Evolutionary conservation across 2,888 invertebrate genomes (phyloP), one percentile per base, ranked within the genome.

Genomic region (Andrena marginata): DNA sequence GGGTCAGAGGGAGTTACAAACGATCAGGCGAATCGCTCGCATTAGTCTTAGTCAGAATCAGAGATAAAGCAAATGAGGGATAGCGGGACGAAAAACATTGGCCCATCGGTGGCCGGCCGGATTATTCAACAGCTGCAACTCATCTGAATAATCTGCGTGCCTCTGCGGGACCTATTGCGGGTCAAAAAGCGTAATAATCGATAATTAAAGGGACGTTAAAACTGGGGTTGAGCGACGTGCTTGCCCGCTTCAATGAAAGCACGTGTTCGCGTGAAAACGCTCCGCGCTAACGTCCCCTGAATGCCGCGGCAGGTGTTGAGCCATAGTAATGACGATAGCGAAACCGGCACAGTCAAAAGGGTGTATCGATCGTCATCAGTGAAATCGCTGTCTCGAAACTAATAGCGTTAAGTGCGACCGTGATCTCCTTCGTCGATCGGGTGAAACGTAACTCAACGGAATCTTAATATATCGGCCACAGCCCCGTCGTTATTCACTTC

Each of bases 31-130:
- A 91, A 92, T 92, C 92, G 90, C 76, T 83, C 79, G 89, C 92
- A 92, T 92, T 92, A 92, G 91, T 92, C 92, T 92, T 88, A 89
- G 92, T 92, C 92, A 91, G 92, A 92, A 91, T 91, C 91, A 92
- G 92, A 92, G 92, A 92, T 92, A 92, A 92, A 89, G 92, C 90
- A 90, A 90, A 91, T 91, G 92, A 91, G 89, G 89, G 88, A 91
- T 90, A 85, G 87, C 80, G 80, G 72, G 71, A 73, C 74, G 90
- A 90, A 89, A 90, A 90, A 90, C 86, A 82, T 83, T 85, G 84
- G 80, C 64, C 80, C 80, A 80, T 84, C 85, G 70, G 67, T 81
- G 80, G 51, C 73, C 79, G 60, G 68, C 63, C 74, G 84, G 81
- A 84, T 89, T 83, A 82, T 84, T 89, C 86, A 86, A 73, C 87